phyloP scores from a whole-genome alignment of 2,113 vertebrate genomes.

The Mus spicilegus region DNA sequence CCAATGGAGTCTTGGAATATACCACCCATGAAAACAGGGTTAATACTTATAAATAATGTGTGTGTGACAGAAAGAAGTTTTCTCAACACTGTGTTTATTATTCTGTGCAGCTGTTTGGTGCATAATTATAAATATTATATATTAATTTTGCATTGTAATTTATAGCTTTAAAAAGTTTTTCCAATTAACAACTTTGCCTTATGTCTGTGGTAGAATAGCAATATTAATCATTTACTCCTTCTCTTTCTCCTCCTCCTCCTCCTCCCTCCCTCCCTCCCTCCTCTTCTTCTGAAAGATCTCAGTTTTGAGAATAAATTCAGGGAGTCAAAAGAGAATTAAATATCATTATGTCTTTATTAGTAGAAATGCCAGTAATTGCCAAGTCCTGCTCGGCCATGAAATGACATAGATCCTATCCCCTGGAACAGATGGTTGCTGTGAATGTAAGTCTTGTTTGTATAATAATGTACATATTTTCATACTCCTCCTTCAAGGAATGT shows the following conservation, averaged over 20 bases:
- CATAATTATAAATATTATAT: neutral
- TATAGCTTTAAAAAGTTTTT: neutral
- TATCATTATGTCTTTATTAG: neutral
- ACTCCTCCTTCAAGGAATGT: no score
- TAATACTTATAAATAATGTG: neutral
- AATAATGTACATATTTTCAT: no score
- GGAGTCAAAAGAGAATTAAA: neutral
- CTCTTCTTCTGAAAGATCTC: neutral
- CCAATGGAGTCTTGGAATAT: neutral
- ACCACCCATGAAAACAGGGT: neutral
- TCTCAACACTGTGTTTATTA: neutral
- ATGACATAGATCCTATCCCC: no score
- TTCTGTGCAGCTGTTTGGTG: neutral
- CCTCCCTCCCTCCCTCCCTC: neutral
- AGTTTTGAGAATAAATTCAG: neutral
- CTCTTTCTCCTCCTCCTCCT: neutral
- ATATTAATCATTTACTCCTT: neutral
- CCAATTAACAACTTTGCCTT: neutral
- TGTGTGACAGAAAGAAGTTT: neutral
- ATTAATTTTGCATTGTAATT: neutral
- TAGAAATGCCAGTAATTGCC: neutral
- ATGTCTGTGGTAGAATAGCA: neutral
- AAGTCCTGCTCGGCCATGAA: no score
- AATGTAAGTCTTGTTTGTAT: no score
- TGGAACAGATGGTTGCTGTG: no score